These are phyloP conservation scores for Drosophila differens DNA, from an alignment of 2,888 invertebrate genomes.

Conservation along the genomic window DNA sequence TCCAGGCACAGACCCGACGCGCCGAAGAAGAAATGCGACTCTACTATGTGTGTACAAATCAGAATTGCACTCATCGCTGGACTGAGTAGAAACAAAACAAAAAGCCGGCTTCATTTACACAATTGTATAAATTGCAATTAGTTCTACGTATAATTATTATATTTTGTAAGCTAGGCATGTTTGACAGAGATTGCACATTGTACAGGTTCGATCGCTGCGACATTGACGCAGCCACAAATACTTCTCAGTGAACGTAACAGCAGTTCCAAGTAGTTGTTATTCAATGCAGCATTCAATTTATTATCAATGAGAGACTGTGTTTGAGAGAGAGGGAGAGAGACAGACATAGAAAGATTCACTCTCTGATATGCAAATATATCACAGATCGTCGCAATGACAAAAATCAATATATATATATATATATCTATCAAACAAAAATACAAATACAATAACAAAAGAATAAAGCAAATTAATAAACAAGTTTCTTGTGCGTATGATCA, in stretches of 20 bases:
- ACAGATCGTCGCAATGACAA: conserved; percentile 48
- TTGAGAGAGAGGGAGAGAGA: conserved; percentile 4
- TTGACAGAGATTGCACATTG: conserved; percentile 16
- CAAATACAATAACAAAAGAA: conserved; percentile 39
- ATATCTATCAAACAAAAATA: conserved; percentile 46
- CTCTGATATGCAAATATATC: conserved; percentile 54
- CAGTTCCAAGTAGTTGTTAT: conserved; percentile 9
- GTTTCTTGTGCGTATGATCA: conserved; percentile 73
- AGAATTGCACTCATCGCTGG: conserved; percentile 97
- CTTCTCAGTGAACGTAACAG: conserved; percentile 38
- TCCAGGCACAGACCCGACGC: conserved; percentile 97
- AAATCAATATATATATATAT: conserved; percentile 34
- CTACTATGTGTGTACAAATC: conserved; percentile 97
- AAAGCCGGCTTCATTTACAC: conserved; percentile 16
- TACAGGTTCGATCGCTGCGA: conserved; percentile 6
- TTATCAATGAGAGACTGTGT: conserved; percentile 20
- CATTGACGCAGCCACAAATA: conserved; percentile 44
- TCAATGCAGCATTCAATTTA: conserved; percentile 29
- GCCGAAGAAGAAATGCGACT: conserved; percentile 99
- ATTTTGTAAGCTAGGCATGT: conserved; percentile 16
- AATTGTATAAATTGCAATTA: conserved; percentile 20
- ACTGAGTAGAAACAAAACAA: conserved; percentile 89
- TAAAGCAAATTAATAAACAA: conserved; percentile 69
- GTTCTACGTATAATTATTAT: conserved; percentile 26
- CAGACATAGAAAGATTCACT: not conserved